Base-by-base conservation (phyloP, 2,797 vertebrate species). In the Sciurus vulgaris region DNA sequence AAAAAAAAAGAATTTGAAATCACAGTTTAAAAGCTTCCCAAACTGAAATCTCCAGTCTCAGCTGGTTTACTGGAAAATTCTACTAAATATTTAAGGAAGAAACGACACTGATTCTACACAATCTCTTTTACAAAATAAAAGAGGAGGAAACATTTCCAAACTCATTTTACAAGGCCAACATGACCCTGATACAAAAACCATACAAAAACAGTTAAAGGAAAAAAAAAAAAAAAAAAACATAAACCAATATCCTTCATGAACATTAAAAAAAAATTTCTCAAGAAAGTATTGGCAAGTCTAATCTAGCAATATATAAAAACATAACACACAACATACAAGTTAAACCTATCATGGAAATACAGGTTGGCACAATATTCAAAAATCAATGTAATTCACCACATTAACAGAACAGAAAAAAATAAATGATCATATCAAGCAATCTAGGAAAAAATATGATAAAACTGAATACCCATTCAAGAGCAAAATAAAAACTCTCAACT, bases 121-220 rank as follows among this genome's bases (percentile, higher is more conserved):
- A 26, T 74, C 35, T 83, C 63, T 93, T 92, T 86, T 44, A 72
- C 47, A 74, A 92, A 56, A 83, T 17, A 61, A 38, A 69, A 89
- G 28, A 76, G 28, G 38, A 47, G 20, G 54, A 33, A 95, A 79
- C 3, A 91, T 18, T 76, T 93, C 28, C 38, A 63, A 63, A 44
- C 18, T 69, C 35, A 67, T 79, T 96, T 88, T 82, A 79, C 6
- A 35, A 86, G 54, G 26, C n/a, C 38, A 91, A 28, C n/a, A 61
- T 90, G 76, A 94, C 41, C n/a, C 59, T 84, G 33, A 83, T 87
- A 69, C 30, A 90, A 90, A 94, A 95, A 89, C 35, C 51, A 92
- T 41, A 83, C 9, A 59, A 73, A 67, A 54, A 82, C 10, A 59
- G 77, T 76, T 83, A 47, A 91, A 67, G 44, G 28, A 44, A 65